Evolutionary conservation across 1,140 invertebrate genomes (phyloP), one percentile per base, ranked within the genome.

Genomic region (Monomorium pharaonis): DNA sequence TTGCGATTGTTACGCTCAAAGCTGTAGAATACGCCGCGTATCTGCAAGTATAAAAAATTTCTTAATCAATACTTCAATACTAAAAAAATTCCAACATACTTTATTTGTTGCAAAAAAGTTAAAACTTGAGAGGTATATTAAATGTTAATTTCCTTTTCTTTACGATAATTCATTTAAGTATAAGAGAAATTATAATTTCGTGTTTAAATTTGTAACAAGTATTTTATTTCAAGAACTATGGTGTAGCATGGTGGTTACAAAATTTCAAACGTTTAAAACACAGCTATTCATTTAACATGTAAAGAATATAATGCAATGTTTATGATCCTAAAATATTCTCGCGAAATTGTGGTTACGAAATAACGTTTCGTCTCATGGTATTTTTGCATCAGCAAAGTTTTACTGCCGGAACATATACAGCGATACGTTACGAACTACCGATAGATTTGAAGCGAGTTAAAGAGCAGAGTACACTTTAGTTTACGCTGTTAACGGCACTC

Each of bases 1-100:
- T 98, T 2, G 98, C 98, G 85, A 99, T 98, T 3, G 98, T 98
- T 6, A 98, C 97, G 91, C 97, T 98, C 3, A 98, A 93, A 3
- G 98, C 97, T 1, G 98, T 98, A 3, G 97, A 97, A 92, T 98
- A 98, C 0, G 97, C 97, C 0, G 97, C 97, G 90, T 97, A 97
- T 16, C 95, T 95, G 21, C 6, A 24, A 56, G 37, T 21, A 16
- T 47, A 49, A 30, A 30, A 33, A 72, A 84, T 44, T n/a, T 21
- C 3, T 47, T 47, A 69, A 65, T 67, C 14, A 21, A 30, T 56
- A 33, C 14, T 14, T 6, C 0, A 42, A 16, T 21, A 14, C 24
- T 33, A 2, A 7, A 54, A 60, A 56, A 58, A 7, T 0, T 27
- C 16, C 27, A 6, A 24, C 30, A 24, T 7, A n/a, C 33, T 16